Conservation (phyloP, 2,113 vertebrate genomes). For the Sminthopsis crassicaudata region DNA sequence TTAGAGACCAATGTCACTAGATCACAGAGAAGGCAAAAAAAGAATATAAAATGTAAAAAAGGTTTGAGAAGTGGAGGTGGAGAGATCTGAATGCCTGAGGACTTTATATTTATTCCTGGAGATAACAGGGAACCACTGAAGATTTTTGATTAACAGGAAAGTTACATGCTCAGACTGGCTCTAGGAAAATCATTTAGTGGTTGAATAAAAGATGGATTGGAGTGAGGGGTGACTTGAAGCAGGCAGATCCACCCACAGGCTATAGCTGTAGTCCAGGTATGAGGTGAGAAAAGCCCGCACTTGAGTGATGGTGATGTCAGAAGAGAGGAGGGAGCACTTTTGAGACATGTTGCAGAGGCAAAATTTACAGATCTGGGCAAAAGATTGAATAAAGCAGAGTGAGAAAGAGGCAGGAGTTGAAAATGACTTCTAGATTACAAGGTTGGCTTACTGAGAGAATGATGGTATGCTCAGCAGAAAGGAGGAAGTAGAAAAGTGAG, state of each 20-base stretch:
- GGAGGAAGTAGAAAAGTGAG: neutral
- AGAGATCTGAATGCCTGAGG: neutral
- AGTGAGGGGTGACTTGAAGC: neutral
- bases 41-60: neutral
- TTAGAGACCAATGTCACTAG: neutral
- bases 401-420: neutral
- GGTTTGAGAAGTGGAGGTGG: neutral
- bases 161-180: neutral
- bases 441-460: neutral
- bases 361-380: neutral
- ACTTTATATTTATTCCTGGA: neutral
- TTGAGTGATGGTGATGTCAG: neutral
- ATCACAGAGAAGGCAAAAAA: neutral
- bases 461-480: neutral
- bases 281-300: neutral
- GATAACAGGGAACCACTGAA: neutral
- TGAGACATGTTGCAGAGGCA: neutral
- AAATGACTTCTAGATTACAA: neutral
- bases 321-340: neutral
- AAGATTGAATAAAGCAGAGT: neutral
- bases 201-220: neutral
- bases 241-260: neutral
- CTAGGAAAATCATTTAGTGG: neutral
- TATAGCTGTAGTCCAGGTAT: neutral
- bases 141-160: neutral